Conservation (phyloP, 1,140 invertebrate genomes). For the Latrodectus geometricus region DNA sequence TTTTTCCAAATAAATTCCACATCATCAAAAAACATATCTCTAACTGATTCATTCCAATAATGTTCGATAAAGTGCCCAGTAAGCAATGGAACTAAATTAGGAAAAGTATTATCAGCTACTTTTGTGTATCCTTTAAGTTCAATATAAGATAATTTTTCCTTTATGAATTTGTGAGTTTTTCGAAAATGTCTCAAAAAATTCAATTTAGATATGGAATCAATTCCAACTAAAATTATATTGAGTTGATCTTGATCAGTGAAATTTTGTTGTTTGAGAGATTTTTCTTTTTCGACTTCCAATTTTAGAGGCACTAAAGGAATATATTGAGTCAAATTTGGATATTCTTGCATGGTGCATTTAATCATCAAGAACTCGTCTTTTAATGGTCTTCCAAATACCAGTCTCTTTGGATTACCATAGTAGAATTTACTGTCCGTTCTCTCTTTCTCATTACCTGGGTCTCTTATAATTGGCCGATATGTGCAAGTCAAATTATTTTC, state of each 20-base stretch:
- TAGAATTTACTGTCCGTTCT: constrained; percentile 52
- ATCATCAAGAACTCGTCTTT: constrained; percentile 54
- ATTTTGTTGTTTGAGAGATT: neutral
- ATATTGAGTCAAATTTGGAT: constrained; percentile 44
- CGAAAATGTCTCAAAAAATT: constrained; percentile 67
- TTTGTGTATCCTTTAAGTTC: constrained; percentile 67
- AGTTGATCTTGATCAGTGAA: constrained; percentile 65
- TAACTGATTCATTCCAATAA: constrained; percentile 61
- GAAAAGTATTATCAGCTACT: constrained; percentile 68
- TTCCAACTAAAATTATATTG: constrained; percentile 66
- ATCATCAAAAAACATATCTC: constrained; percentile 67
- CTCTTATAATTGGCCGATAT: constrained; percentile 53
- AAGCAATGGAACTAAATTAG: constrained; percentile 67
- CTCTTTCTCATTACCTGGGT: constrained; percentile 37
- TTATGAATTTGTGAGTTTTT: constrained; percentile 70
- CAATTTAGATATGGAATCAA: constrained; percentile 66
- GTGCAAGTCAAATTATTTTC: constrained; percentile 42
- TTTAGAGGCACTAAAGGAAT: constrained; percentile 59
- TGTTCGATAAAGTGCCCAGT: constrained; percentile 64
- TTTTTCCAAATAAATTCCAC: constrained; percentile 73
- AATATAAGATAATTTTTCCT: constrained; percentile 74
- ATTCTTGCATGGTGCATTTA: constrained; percentile 37
- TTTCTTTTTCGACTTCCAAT: constrained; percentile 34
- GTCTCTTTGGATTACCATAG: constrained; percentile 21
- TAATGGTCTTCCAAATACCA: constrained; percentile 34